phyloP scores from a whole-genome alignment of 2,888 invertebrate genomes.

The Melitaea athalia region DNA sequence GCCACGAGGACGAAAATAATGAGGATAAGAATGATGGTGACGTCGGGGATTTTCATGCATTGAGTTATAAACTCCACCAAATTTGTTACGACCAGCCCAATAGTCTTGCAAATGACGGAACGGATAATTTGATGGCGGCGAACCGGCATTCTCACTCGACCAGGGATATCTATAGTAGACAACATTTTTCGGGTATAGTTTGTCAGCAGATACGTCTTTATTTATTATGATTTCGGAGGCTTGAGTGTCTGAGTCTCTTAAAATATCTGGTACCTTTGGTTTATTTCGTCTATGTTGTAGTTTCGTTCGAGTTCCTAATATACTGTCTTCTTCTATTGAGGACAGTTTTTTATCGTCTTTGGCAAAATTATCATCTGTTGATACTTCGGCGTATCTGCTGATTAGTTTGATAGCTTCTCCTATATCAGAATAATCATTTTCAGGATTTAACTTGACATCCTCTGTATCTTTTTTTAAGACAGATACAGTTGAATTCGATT shows the following conservation, averaged over 20 bases:
- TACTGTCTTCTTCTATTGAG: slow-evolving; percentile 65
- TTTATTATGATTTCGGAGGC: slow-evolving; percentile 41
- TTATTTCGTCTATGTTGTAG: slow-evolving; percentile 71
- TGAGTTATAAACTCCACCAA: slow-evolving; percentile 69
- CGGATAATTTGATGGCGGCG: slow-evolving; percentile 70
- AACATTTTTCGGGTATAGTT: slow-evolving; percentile 53
- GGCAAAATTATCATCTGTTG: slow-evolving; percentile 74
- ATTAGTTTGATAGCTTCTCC: slow-evolving; percentile 78
- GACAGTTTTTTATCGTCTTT: slow-evolving; percentile 65
- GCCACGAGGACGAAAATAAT: slow-evolving; percentile 62
- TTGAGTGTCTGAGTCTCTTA: slow-evolving; percentile 44
- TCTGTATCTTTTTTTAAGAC: slow-evolving; percentile 59
- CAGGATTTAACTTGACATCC: slow-evolving; percentile 70
- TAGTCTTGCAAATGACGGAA: slow-evolving; percentile 76
- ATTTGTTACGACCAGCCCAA: slow-evolving; percentile 68
- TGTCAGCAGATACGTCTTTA: slow-evolving; percentile 42
- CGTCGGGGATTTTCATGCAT: slow-evolving; percentile 70
- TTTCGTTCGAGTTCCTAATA: slow-evolving; percentile 74
- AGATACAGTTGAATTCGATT: slow-evolving; percentile 44
- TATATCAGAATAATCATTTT: slow-evolving; percentile 75
- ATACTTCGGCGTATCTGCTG: slow-evolving; percentile 77
- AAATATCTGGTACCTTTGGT: slow-evolving; percentile 54
- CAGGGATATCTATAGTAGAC: slow-evolving; percentile 70
- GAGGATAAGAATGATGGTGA: slow-evolving; percentile 74
- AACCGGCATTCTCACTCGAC: slow-evolving; percentile 67